phyloP scores from a whole-genome alignment of 1,140 invertebrate genomes.

The Bradysia coprophila region DNA sequence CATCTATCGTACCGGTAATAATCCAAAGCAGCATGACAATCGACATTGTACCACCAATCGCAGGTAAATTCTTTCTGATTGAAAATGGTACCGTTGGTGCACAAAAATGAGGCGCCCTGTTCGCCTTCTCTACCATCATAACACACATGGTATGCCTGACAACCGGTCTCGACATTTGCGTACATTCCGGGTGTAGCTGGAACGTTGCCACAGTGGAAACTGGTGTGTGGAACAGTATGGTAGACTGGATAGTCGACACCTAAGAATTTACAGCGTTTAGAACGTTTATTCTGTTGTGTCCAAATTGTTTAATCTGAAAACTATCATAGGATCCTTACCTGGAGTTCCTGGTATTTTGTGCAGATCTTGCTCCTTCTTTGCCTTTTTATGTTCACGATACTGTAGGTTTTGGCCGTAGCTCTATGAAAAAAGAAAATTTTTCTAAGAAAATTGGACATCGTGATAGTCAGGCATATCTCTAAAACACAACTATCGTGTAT shows the following conservation, averaged over 20 bases:
- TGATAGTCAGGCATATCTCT: too few relatives aligned
- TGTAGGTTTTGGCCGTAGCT: too few relatives aligned
- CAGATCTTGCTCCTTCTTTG: constrained; percentile 53
- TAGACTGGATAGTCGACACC: constrained; percentile 64
- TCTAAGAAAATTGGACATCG: too few relatives aligned
- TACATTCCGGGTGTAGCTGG: constrained; percentile 67
- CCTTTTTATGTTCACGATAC: too few relatives aligned
- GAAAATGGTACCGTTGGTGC: constrained; percentile 76
- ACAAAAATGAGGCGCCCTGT: constrained; percentile 64
- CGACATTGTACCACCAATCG: constrained; percentile 88
- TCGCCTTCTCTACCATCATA: constrained; percentile 65
- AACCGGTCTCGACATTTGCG: constrained; percentile 69
- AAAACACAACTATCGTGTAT: too few relatives aligned
- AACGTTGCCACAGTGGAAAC: constrained; percentile 55
- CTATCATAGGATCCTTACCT: constrained; percentile 58
- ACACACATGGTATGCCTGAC: constrained; percentile 71
- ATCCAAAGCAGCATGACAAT: constrained; percentile 44
- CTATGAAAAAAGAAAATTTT: too few relatives aligned
- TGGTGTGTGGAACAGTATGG: constrained; percentile 53
- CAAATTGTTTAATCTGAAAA: constrained; percentile 38
- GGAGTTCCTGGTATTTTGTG: constrained; percentile 52
- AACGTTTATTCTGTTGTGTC: not conserved
- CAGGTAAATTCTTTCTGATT: constrained; percentile 74
- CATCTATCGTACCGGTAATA: constrained; percentile 14
- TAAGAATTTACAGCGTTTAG: constrained; percentile 1